Percentiles rank a stretch among this genome's conserved stretches.
These are phyloP conservation scores for Uria aalge DNA, from an alignment of 2,113 vertebrate species.

Conservation along the genomic window DNA sequence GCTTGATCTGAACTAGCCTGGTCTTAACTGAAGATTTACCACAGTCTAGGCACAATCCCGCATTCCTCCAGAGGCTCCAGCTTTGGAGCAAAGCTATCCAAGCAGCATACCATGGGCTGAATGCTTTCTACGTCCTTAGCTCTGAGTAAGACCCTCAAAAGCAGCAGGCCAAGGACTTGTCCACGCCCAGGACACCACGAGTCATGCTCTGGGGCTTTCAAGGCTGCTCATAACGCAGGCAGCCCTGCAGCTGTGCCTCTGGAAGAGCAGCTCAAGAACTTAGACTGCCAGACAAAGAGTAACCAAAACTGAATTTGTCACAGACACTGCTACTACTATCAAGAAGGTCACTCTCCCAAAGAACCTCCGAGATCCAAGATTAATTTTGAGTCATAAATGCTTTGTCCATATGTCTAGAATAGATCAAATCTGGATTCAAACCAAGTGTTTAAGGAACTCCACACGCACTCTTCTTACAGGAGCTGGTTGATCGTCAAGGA, in stretches of 20 bases:
- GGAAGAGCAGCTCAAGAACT: neutral
- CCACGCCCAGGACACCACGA: neutral
- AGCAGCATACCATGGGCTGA: neutral
- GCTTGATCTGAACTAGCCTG: neutral
- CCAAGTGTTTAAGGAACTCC: neutral
- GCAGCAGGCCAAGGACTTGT: neutral
- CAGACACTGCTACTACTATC: neutral
- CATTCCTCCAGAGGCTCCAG: neutral
- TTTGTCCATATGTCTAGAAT: accelerated
- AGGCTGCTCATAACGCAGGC: neutral
- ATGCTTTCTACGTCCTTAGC: neutral
- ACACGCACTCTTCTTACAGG: neutral
- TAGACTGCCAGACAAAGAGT: neutral
- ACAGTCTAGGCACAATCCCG: neutral
- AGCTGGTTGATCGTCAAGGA: neutral
- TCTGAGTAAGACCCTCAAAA: neutral
- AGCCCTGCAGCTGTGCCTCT: neutral
- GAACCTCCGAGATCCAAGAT: neutral
- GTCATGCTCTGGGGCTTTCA: neutral
- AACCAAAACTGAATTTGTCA: neutral
- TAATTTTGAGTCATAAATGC: neutral
- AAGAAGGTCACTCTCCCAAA: accelerated
- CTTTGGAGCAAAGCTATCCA: neutral
- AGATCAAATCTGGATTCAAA: neutral
- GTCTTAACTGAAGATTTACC: neutral